A percentile compares a stretch with the other conserved stretches of the same genome.
Conservation (phyloP, 53 echinoderm and acorn worm genomes). For the Antedon mediterranea region DNA sequence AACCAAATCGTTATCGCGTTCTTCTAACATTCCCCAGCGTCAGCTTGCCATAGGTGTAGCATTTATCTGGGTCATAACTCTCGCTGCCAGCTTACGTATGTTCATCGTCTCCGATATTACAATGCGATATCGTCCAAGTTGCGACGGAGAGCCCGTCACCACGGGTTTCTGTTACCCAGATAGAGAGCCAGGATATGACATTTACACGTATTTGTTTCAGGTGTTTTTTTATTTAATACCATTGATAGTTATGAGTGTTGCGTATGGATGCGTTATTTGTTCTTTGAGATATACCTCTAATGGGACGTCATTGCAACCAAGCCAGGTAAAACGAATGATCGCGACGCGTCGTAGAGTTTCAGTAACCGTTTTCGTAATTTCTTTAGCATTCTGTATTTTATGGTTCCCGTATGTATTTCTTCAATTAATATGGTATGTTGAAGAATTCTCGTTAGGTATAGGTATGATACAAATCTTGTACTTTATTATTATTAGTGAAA, state of each 20-base stretch:
- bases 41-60: not conserved
- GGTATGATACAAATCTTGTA: not conserved
- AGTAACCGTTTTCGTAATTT: not conserved
- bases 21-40: not conserved
- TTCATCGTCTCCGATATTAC: not conserved
- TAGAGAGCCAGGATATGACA: not conserved
- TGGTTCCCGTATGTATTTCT: not conserved
- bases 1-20: not conserved
- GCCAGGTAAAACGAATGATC: not conserved
- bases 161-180: not conserved
- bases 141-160: not conserved
- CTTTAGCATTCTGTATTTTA: not conserved
- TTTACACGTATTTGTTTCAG: not conserved
- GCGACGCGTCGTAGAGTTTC: not conserved
- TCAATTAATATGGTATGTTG: not conserved
- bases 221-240: not conserved
- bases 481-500: not conserved
- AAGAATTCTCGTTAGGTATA: not conserved
- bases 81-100: not conserved
- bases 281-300: not conserved
- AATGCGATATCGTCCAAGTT: too few species aligned
- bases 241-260: not conserved
- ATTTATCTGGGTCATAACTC: not conserved
- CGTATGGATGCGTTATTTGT: not conserved
- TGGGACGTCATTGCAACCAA: not conserved